Conservation (phyloP, 2,113 vertebrate genomes). For the Candoia aspera region DNA sequence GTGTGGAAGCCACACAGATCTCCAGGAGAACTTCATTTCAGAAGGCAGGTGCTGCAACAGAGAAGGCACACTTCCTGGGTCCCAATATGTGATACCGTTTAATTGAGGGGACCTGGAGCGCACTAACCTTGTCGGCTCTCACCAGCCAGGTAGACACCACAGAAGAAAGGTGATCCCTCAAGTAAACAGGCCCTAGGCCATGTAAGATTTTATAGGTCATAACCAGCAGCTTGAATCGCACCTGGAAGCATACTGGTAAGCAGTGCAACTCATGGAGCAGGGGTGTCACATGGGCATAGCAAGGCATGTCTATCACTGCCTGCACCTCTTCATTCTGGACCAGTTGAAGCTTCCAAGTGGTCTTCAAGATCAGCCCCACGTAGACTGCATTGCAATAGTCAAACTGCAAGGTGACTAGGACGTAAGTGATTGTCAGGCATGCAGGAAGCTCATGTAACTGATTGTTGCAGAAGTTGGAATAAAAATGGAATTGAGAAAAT, state of each 20-base stretch:
- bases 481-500: background rate
- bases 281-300: background rate
- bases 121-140: background rate
- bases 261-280: background rate
- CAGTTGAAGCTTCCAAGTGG: background rate
- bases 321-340: background rate
- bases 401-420: background rate
- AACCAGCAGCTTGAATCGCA: background rate
- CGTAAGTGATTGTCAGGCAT: background rate
- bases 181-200: background rate
- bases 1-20: background rate
- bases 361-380: background rate
- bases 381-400: background rate
- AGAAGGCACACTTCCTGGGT: background rate
- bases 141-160: background rate
- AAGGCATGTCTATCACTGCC: background rate
- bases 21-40: background rate
- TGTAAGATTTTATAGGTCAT: background rate
- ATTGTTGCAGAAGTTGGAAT: background rate
- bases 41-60: background rate
- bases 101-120: background rate
- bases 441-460: background rate
- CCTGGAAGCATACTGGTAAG: background rate
- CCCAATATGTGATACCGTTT: background rate
- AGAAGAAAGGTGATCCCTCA: background rate